phyloP scores from a whole-genome alignment of 2,888 invertebrate species.

The Apamea monoglypha region DNA sequence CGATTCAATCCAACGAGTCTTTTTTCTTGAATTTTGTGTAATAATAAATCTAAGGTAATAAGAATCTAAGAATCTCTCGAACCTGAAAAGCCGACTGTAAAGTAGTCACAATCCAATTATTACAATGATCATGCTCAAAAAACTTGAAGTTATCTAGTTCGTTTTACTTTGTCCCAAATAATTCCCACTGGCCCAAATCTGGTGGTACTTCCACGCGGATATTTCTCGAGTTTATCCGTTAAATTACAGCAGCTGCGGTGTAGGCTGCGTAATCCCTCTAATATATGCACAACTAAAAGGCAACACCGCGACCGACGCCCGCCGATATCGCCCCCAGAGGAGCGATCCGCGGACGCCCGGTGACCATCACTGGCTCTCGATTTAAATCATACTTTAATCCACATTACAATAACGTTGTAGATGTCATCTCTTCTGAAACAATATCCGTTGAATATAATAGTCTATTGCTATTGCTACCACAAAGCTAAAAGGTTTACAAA shows the following conservation, averaged over 20 bases:
- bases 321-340: slow-evolving; percentile 79
- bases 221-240: slow-evolving; percentile 82
- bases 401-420: slow-evolving; percentile 40
- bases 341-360: slow-evolving; percentile 81
- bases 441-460: slow-evolving; percentile 17
- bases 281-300: slow-evolving; percentile 90
- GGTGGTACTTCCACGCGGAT: slow-evolving; percentile 78
- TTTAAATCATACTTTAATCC: slow-evolving; percentile 73
- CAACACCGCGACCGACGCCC: slow-evolving; percentile 71
- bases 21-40: too few species aligned
- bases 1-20: too few species aligned
- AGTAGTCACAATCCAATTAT: background rate
- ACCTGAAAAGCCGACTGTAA: background rate
- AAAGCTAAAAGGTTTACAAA: slow-evolving; percentile 46
- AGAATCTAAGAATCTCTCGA: background rate
- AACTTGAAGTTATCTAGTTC: background rate
- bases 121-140: background rate
- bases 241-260: slow-evolving; percentile 81
- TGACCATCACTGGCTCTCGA: slow-evolving; percentile 74
- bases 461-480: slow-evolving; percentile 31
- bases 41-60: too few species aligned
- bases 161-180: slow-evolving; percentile 23
- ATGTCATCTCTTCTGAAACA: slow-evolving; percentile 26
- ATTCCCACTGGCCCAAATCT: slow-evolving; percentile 64
- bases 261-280: slow-evolving; percentile 81